phyloP scores from a whole-genome alignment of 2,888 invertebrate genomes.

The Andricus quercusramuli region DNA sequence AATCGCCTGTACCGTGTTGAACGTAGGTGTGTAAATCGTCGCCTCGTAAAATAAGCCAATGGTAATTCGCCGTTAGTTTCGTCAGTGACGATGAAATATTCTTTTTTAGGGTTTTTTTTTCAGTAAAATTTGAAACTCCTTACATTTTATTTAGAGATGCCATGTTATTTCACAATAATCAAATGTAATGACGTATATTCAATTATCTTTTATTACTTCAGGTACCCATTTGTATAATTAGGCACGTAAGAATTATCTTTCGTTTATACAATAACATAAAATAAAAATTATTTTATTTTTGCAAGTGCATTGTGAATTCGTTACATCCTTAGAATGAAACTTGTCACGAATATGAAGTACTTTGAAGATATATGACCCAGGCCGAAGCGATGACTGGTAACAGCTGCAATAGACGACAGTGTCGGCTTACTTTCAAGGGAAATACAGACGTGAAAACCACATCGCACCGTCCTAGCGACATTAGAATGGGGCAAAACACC shows the following conservation, averaged over 20 bases:
- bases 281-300: not conserved
- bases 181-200: not conserved
- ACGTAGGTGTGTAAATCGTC: constrained; percentile 45
- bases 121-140: not conserved
- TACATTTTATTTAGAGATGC: not conserved
- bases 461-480: constrained; percentile 24
- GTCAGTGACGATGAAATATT: constrained; percentile 41
- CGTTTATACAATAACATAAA: too few relatives aligned
- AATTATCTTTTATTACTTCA: not conserved
- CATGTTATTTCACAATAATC: not conserved
- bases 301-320: not conserved
- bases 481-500: constrained; percentile 35
- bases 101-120: not conserved
- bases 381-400: constrained; percentile 24
- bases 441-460: constrained; percentile 39
- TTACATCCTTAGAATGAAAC: not conserved
- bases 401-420: constrained; percentile 23
- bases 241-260: too few relatives aligned
- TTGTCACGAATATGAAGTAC: constrained; percentile 33
- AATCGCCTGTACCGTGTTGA: constrained; percentile 39
- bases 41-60: constrained; percentile 46
- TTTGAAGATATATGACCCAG: constrained; percentile 17
- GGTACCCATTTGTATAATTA: too few relatives aligned
- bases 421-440: constrained; percentile 37
- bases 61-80: constrained; percentile 45